Base-by-base conservation (phyloP, 2,113 vertebrate species). In the Nannobrachium achirus region DNA sequence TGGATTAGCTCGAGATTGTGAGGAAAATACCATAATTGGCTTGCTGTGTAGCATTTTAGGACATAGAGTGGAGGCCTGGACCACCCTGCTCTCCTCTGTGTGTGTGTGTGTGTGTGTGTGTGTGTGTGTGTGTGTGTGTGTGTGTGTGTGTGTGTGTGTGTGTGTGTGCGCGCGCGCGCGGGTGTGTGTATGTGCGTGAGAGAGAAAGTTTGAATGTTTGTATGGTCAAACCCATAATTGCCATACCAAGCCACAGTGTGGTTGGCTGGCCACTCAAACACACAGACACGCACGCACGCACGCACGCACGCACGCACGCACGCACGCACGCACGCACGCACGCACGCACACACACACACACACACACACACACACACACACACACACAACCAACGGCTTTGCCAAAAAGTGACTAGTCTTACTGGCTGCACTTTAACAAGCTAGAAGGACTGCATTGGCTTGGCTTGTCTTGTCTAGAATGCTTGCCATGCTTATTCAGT, bases 171-270 rank as follows among this genome's bases (percentile, higher is more conserved):
- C 10, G 19, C 9, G 11, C 13, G 25, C 6, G 25, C 6, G 25
- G 3, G 25, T 2, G 25, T 33, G 25, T 2, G 25, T 33, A 5
- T n/a, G n/a, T n/a, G n/a, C n/a, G n/a, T n/a, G n/a, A 53, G 52
- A 62, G 75, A 61, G 44, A 68, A 2, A 6, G 72, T 70, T 73
- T 5, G 65, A 68, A 66, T 79, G 79, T 88, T 82, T 88, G 81
- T 70, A 50, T 73, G 84, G 84, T 77, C 71, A 82, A 80, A 89
- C 33, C 87, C 87, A 78, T 72, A 86, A 85, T 76, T 80, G 62
- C 56, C 25, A 50, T 56, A 69, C 58, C 48, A 73, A 74, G 71
- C 87, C 83, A 40, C 81, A 84, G 55, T 78, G 87, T 68, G 83
- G 87, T 83, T 20, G 42, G 72, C 25, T 33, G 76, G 56, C 25